phyloP scores from a whole-genome alignment of 2,888 invertebrate species.

The Acanthococcus lagerstroemiae region DNA sequence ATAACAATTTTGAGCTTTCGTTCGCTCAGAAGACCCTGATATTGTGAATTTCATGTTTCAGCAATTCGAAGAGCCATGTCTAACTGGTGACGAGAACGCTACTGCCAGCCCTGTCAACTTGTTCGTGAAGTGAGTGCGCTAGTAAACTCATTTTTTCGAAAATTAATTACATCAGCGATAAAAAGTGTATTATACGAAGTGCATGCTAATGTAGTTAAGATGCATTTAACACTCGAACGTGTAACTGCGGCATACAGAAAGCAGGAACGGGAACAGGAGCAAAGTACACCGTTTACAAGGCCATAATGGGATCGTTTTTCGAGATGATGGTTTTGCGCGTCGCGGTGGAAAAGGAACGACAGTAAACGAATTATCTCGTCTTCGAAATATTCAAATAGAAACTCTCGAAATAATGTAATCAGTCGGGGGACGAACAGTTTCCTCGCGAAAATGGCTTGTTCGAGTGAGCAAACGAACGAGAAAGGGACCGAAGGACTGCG shows the following conservation, averaged over 20 bases:
- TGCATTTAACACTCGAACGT: neutral
- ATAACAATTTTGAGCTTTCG: too few relatives aligned
- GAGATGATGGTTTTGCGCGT: neutral
- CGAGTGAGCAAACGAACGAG: neutral
- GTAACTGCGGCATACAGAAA: neutral
- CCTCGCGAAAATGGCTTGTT: neutral
- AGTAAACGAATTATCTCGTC: conserved; percentile 1
- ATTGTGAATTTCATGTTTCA: neutral
- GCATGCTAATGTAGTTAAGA: neutral
- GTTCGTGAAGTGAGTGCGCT: conserved; percentile 3
- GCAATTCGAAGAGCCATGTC: neutral
- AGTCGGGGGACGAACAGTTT: neutral
- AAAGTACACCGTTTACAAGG: neutral
- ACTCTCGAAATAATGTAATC: conserved; percentile 1
- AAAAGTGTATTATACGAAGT: conserved; percentile 1
- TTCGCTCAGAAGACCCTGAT: too few relatives aligned
- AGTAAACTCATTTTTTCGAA: too few relatives aligned
- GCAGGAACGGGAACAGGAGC: neutral
- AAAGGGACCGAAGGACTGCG: neutral
- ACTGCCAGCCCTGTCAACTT: neutral
- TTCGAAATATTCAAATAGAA: neutral
- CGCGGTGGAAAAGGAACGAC: neutral
- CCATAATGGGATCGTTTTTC: neutral
- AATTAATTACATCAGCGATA: conserved; percentile 14
- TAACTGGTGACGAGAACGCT: neutral